Percentiles rank a stretch among this genome's conserved stretches.
phyloP scores from a whole-genome alignment of 2,113 vertebrate genomes.

The Oncorhynchus tshawytscha region DNA sequence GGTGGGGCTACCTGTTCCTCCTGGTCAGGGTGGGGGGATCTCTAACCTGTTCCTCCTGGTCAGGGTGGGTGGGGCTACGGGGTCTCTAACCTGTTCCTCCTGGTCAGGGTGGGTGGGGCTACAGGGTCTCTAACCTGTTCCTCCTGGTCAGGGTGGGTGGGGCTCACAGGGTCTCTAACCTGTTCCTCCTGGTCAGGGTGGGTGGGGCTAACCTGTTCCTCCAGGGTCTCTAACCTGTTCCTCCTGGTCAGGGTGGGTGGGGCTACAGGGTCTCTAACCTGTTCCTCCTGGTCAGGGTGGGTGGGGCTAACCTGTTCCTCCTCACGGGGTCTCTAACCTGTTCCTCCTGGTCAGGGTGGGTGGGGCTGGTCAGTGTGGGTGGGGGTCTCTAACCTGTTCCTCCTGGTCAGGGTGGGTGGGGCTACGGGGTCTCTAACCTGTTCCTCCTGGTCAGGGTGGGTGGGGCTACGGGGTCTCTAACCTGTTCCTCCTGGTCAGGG shows the following conservation, averaged over 20 bases:
- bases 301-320: too few species aligned
- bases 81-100: constrained; percentile 63
- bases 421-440: constrained; percentile 28
- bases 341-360: background rate
- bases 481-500: constrained; percentile 69
- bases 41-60: constrained; percentile 68
- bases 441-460: too few species aligned
- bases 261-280: constrained; percentile 67
- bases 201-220: constrained; percentile 64
- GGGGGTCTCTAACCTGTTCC: constrained; percentile 58
- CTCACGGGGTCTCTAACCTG: constrained; percentile 37
- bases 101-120: constrained; percentile 68
- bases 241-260: constrained; percentile 67
- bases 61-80: constrained; percentile 62
- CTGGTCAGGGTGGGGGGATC: constrained; percentile 64
- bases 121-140: background rate
- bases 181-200: constrained; percentile 68
- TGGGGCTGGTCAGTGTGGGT: constrained; percentile 34
- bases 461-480: constrained; percentile 40
- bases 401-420: constrained; percentile 69
- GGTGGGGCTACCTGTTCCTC: constrained; percentile 70
- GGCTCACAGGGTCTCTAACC: constrained; percentile 50
- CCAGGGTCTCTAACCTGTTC: constrained; percentile 61
- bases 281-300: constrained; percentile 65
- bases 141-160: too few species aligned